Percentiles rank a stretch among this genome's conserved stretches.
phyloP scores from a whole-genome alignment of 1,140 invertebrate genomes.

The Oedothorax gibbosus region DNA sequence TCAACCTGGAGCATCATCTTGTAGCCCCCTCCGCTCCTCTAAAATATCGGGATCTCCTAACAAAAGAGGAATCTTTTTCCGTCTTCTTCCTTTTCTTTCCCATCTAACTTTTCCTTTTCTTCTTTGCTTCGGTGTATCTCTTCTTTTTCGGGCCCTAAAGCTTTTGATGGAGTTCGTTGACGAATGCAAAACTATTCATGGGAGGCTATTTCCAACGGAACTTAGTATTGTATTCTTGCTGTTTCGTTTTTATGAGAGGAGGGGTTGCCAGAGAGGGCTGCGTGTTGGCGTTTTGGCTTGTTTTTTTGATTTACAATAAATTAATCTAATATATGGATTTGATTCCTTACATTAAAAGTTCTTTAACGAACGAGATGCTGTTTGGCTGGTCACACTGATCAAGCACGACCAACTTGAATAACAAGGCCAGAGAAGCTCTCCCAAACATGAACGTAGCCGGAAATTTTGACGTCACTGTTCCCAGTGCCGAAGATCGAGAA shows the following conservation, averaged over 20 bases:
- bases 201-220: constrained; percentile 32
- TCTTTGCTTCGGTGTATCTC: constrained; percentile 3
- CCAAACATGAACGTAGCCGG: too few relatives aligned
- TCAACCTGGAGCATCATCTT: too few relatives aligned
- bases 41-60: constrained; percentile 19
- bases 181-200: constrained; percentile 58
- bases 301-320: too few relatives aligned
- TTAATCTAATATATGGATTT: too few relatives aligned
- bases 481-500: too few relatives aligned
- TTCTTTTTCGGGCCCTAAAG: constrained; percentile 17
- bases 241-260: neutral
- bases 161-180: constrained; percentile 53
- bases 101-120: neutral
- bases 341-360: too few relatives aligned
- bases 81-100: neutral
- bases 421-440: too few relatives aligned
- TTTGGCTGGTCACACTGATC: too few relatives aligned
- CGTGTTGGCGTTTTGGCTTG: too few relatives aligned
- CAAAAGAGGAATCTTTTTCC: constrained; percentile 23
- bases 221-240: constrained; percentile 4
- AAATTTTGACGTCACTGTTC: too few relatives aligned
- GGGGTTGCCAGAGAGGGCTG: neutral
- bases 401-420: too few relatives aligned
- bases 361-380: too few relatives aligned
- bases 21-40: neutral